Evolutionary conservation across 2,113 vertebrate species (phyloP).

Genomic region (Pelobates fuscus): DNA sequence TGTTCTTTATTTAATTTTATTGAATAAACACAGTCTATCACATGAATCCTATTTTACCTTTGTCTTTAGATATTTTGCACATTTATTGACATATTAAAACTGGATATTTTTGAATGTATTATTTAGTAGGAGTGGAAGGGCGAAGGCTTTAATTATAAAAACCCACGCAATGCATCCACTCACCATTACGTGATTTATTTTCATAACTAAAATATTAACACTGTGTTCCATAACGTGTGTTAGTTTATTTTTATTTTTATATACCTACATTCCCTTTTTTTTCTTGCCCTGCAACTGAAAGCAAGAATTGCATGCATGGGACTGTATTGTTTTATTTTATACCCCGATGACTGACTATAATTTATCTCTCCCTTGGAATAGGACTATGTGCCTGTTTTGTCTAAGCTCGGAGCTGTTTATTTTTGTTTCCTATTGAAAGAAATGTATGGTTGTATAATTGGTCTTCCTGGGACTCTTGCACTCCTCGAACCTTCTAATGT

Average conservation of each 20-base stretch:
- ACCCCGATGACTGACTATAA: slow-evolving; percentile 14
- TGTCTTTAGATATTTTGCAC: too few relatives aligned
- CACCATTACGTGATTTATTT: not conserved
- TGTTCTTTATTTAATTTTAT: too few relatives aligned
- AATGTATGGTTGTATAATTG: slow-evolving; percentile 42
- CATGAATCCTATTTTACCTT: too few relatives aligned
- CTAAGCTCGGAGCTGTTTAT: slow-evolving; percentile 33
- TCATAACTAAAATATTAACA: not conserved
- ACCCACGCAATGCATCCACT: too few relatives aligned
- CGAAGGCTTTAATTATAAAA: too few relatives aligned
- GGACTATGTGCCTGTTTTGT: slow-evolving; percentile 24
- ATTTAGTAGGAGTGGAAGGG: too few relatives aligned
- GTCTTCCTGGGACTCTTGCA: slow-evolving; percentile 47
- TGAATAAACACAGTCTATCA: too few relatives aligned
- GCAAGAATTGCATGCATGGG: not conserved
- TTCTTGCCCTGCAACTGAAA: not conserved
- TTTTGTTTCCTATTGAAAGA: slow-evolving; percentile 19
- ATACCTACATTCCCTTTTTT: not conserved
- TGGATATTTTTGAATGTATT: too few relatives aligned
- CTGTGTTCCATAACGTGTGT: not conserved
- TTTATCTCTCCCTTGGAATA: slow-evolving; percentile 5
- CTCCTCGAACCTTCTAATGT: slow-evolving; percentile 27
- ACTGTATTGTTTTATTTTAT: slow-evolving; percentile 8
- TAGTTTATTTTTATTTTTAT: not conserved
- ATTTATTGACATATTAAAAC: too few relatives aligned